Percentiles rank a stretch among this genome's conserved stretches.
Evolutionary conservation across 2,888 invertebrate genomes (phyloP).

Genomic region (Meliscaeva auricollis): DNA sequence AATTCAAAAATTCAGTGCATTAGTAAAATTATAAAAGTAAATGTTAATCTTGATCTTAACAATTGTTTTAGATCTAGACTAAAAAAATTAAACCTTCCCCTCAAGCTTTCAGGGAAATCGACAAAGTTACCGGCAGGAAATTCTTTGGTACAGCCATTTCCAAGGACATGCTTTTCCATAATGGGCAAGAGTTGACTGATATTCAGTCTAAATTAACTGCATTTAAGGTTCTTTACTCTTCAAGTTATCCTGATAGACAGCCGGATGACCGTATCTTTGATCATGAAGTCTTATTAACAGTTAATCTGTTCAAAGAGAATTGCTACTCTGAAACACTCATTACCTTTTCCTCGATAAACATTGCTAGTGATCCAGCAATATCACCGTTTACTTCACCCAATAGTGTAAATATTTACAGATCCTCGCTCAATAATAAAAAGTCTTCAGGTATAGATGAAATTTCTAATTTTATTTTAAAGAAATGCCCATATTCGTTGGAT

Average conservation of each 20-base stretch:
- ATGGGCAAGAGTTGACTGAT: not conserved
- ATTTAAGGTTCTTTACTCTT: not conserved
- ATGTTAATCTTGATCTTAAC: conserved; percentile 21
- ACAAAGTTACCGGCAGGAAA: not conserved
- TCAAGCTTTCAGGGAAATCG: not conserved
- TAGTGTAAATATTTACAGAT: not conserved
- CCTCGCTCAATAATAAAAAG: conserved; percentile 7
- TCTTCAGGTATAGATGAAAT: conserved; percentile 5
- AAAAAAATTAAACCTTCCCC: too few relatives aligned
- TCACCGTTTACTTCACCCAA: not conserved
- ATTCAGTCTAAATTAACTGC: not conserved
- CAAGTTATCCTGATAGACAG: not conserved
- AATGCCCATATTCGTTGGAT: conserved; percentile 15
- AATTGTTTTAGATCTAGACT: not conserved
- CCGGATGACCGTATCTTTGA: not conserved
- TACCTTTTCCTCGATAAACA: too few relatives aligned
- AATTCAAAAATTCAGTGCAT: not conserved
- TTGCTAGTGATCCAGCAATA: too few relatives aligned
- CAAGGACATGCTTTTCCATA: too few relatives aligned
- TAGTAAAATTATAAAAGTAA: conserved; percentile 23
- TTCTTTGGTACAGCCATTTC: not conserved
- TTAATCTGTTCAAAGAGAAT: not conserved
- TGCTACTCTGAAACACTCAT: too few relatives aligned
- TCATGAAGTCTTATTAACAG: not conserved
- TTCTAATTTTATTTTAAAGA: conserved; percentile 23